Conservation (phyloP, 2,888 invertebrate genomes). For the Onthophagus sagittarius region DNA sequence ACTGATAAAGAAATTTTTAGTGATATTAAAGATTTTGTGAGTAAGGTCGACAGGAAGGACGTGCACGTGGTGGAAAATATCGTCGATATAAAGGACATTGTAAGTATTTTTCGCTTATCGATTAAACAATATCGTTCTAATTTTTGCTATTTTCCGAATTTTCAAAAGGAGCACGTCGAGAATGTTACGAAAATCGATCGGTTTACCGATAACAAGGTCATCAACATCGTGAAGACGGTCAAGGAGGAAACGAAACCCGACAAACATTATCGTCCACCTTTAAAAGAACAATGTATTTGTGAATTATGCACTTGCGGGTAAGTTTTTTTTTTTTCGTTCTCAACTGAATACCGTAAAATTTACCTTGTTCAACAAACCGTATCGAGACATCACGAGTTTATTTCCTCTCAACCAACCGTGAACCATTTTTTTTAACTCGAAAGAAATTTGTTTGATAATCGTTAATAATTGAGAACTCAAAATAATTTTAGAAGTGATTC, state of each 20-base stretch:
- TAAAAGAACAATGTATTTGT: constrained; percentile 82
- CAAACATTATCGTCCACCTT: constrained; percentile 41
- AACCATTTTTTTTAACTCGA: neutral
- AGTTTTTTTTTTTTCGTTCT: constrained; percentile 46
- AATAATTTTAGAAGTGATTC: neutral
- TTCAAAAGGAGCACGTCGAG: constrained; percentile 45
- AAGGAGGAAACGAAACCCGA: constrained; percentile 45
- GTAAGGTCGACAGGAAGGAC: constrained; percentile 40
- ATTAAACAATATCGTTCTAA: neutral
- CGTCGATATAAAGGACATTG: constrained; percentile 56
- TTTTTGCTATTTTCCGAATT: constrained; percentile 16
- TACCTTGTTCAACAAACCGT: neutral
- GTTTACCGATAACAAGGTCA: constrained; percentile 53
- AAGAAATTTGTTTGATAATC: neutral
- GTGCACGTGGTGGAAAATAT: constrained; percentile 57
- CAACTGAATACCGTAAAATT: neutral
- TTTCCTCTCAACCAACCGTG: neutral
- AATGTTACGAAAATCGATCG: constrained; percentile 46
- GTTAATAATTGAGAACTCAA: too few species aligned
- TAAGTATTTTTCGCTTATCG: constrained; percentile 35
- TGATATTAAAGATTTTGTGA: constrained; percentile 25
- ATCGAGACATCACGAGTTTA: neutral
- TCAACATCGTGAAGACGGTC: constrained; percentile 48
- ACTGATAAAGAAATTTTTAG: constrained; percentile 34
- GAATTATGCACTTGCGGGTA: constrained; percentile 90